Evolutionary conservation across 2,113 vertebrate genomes (phyloP).

Genomic region (Climacteris rufus): DNA sequence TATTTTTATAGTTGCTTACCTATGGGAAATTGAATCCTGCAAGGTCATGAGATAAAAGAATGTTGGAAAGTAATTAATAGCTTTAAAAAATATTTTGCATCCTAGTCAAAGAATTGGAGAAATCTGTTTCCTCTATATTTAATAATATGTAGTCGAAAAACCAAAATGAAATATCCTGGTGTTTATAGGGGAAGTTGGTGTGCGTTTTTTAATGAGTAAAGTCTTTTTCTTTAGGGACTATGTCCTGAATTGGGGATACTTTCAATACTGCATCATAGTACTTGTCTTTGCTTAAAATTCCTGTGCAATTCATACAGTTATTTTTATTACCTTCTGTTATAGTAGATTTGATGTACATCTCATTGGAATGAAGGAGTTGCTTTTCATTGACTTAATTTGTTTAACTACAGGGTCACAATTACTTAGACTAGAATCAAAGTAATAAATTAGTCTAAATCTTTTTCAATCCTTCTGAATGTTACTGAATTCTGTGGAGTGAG

Average conservation of each 20-base stretch:
- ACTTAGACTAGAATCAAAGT: background rate
- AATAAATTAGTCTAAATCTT: background rate
- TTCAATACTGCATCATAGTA: background rate
- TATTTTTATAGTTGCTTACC: background rate
- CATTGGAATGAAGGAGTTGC: background rate
- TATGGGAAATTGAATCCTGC: background rate
- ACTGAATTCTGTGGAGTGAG: background rate
- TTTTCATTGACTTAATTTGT: background rate
- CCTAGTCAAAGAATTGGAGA: background rate
- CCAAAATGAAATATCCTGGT: background rate
- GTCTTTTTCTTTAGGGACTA: rapidly evolving
- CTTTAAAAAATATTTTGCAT: background rate
- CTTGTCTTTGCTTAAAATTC: background rate
- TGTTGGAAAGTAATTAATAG: background rate
- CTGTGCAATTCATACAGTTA: rapidly evolving
- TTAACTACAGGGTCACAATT: background rate
- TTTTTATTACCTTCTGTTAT: rapidly evolving
- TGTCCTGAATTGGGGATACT: background rate
- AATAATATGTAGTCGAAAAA: background rate
- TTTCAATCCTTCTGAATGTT: background rate
- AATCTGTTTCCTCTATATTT: background rate
- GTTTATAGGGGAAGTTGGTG: rapidly evolving
- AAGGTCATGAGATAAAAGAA: background rate
- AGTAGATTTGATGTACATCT: background rate
- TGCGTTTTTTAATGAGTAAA: background rate